These are phyloP conservation scores for Chrysopa pallens DNA, from an alignment of 1,140 invertebrate species.

Conservation along the genomic window DNA sequence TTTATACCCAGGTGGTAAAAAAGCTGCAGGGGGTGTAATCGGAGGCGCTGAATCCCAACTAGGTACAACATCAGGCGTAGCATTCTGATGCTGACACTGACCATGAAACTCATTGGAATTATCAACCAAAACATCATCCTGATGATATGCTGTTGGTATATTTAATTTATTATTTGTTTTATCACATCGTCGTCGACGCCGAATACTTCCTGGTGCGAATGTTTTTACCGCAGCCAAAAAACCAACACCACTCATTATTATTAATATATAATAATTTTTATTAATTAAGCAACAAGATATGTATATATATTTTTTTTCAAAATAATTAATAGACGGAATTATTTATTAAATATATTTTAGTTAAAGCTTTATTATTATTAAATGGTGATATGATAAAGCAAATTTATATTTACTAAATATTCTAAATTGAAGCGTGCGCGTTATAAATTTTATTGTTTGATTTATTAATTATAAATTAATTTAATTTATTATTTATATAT, in stretches of 20 bases:
- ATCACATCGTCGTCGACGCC: constrained; percentile 36
- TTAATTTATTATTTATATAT: too few relatives aligned
- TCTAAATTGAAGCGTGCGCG: too few relatives aligned
- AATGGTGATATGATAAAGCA: too few relatives aligned
- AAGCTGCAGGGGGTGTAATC: constrained; percentile 46
- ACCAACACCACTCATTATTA: constrained; percentile 36
- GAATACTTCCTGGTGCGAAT: constrained; percentile 38
- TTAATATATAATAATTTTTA: neutral
- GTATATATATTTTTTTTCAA: too few relatives aligned
- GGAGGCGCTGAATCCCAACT: constrained; percentile 35
- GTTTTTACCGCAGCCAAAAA: constrained; percentile 42
- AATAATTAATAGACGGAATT: too few relatives aligned
- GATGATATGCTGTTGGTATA: constrained; percentile 27
- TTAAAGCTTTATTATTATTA: too few relatives aligned
- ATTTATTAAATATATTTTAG: too few relatives aligned
- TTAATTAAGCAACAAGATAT: too few relatives aligned
- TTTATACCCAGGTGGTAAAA: constrained; percentile 37
- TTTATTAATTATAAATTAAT: too few relatives aligned
- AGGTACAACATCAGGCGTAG: constrained; percentile 33
- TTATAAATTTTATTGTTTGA: too few relatives aligned
- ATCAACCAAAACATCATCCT: constrained; percentile 18
- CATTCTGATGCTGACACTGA: constrained; percentile 30
- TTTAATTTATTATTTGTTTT: constrained; percentile 37
- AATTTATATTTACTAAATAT: too few relatives aligned
- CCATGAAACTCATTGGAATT: constrained; percentile 27